Evolutionary conservation across 2,888 invertebrate species (phyloP).

Genomic region (Cyclophora punctaria): DNA sequence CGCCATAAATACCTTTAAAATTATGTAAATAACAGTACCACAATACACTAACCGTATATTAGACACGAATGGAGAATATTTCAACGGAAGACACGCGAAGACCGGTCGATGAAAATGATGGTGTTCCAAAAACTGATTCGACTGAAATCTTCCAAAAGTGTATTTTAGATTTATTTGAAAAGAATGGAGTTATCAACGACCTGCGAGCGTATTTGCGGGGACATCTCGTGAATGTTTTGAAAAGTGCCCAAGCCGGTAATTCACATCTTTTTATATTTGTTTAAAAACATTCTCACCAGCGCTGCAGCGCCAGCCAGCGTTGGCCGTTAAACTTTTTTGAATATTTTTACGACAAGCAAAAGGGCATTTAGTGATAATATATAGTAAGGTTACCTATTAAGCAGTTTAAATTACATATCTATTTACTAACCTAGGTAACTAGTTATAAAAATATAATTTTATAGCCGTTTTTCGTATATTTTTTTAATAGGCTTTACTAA

Average conservation of each 20-base stretch:
- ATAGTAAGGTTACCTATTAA: no score
- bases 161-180: slow-evolving; percentile 75
- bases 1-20: neutral
- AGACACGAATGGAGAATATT: slow-evolving; percentile 37
- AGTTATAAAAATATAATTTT: no score
- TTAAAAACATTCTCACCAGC: neutral
- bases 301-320: neutral
- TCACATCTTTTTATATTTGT: neutral
- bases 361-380: no score
- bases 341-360: neutral
- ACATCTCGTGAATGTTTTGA: slow-evolving; percentile 74
- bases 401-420: no score
- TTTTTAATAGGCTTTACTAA: no score
- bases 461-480: no score
- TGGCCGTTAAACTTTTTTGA: neutral
- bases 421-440: no score
- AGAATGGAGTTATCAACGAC: slow-evolving; percentile 75
- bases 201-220: slow-evolving; percentile 74
- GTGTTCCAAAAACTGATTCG: slow-evolving; percentile 30
- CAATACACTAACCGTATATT: slow-evolving; percentile 11
- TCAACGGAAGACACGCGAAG: slow-evolving; percentile 15
- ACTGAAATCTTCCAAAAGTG: slow-evolving; percentile 74
- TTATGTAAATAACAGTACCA: neutral
- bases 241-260: slow-evolving; percentile 58
- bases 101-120: slow-evolving; percentile 19